phyloP scores from a whole-genome alignment of 1,140 invertebrate species.

The Leguminivora glycinivorella region DNA sequence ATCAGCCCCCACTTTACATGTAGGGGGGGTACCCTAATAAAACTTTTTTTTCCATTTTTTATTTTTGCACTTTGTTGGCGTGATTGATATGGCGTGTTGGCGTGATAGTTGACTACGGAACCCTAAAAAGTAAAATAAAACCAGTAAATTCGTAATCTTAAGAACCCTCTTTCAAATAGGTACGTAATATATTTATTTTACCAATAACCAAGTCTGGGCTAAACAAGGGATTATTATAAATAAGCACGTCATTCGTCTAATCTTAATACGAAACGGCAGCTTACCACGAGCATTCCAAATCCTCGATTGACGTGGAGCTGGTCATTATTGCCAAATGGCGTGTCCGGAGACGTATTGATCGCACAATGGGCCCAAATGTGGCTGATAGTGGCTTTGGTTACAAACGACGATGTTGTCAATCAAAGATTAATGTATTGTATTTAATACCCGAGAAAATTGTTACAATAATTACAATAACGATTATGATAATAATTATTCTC shows the following conservation, averaged over 20 bases:
- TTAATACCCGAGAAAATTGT: not conserved
- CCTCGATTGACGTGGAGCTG: not conserved
- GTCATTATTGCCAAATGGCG: not conserved
- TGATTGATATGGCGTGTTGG: too few species aligned
- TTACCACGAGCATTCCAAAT: not conserved
- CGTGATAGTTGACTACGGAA: too few species aligned
- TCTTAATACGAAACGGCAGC: not conserved
- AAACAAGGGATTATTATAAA: not conserved
- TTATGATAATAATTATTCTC: too few species aligned
- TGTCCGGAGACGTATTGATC: slow-evolving; percentile 1
- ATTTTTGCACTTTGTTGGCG: too few species aligned
- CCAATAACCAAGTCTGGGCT: not conserved
- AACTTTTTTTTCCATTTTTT: too few species aligned
- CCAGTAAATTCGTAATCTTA: too few species aligned
- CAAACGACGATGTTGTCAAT: not conserved
- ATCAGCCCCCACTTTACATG: too few species aligned
- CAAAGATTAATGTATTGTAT: not conserved
- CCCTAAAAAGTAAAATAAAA: too few species aligned
- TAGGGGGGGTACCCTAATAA: too few species aligned
- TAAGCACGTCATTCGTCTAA: slow-evolving; percentile 1
- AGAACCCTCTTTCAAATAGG: too few species aligned
- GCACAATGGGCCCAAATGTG: not conserved
- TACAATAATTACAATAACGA: too few species aligned
- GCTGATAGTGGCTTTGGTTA: not conserved
- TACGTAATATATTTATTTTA: too few species aligned